Conservation (phyloP, 2,888 invertebrate genomes). For the Drosophila atripex region DNA sequence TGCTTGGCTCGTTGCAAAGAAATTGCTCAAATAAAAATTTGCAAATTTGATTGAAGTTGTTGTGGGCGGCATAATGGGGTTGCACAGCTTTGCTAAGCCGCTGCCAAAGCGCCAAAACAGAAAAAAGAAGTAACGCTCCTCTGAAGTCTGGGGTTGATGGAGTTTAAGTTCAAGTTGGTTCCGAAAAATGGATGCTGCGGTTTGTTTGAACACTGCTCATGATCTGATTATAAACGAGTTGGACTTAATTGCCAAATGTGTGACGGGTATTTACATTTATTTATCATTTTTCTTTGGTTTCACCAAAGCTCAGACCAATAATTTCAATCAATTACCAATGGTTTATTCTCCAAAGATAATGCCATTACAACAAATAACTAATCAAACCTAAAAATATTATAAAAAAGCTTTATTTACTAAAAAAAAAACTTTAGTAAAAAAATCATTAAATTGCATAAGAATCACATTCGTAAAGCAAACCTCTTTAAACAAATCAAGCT, state of each 20-base stretch:
- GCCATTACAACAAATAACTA: too few species aligned
- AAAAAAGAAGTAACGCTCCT: neutral
- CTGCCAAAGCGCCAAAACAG: slow-evolving; percentile 68
- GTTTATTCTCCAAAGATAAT: too few species aligned
- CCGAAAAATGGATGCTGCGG: slow-evolving; percentile 19
- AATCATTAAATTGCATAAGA: too few species aligned
- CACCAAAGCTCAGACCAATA: too few species aligned
- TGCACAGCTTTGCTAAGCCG: slow-evolving; percentile 58
- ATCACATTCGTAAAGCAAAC: too few species aligned
- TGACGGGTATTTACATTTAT: neutral
- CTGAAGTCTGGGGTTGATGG: slow-evolving; percentile 7
- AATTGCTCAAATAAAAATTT: slow-evolving; percentile 77
- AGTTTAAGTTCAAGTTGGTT: slow-evolving; percentile 36
- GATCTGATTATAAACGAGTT: slow-evolving; percentile 46
- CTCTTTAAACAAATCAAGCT: too few species aligned
- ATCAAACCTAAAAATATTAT: too few species aligned
- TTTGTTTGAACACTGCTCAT: slow-evolving; percentile 48
- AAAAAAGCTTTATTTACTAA: too few species aligned
- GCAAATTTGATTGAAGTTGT: slow-evolving; percentile 77
- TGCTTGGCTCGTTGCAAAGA: slow-evolving; percentile 75
- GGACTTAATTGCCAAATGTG: slow-evolving; percentile 18
- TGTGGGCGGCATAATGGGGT: slow-evolving; percentile 41
- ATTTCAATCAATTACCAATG: too few species aligned
- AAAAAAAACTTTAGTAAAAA: too few species aligned
- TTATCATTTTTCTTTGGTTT: too few species aligned